These are phyloP conservation scores for Sinocyclocheilus grahami DNA, from an alignment of 2,113 vertebrate species.

Conservation along the genomic window DNA sequence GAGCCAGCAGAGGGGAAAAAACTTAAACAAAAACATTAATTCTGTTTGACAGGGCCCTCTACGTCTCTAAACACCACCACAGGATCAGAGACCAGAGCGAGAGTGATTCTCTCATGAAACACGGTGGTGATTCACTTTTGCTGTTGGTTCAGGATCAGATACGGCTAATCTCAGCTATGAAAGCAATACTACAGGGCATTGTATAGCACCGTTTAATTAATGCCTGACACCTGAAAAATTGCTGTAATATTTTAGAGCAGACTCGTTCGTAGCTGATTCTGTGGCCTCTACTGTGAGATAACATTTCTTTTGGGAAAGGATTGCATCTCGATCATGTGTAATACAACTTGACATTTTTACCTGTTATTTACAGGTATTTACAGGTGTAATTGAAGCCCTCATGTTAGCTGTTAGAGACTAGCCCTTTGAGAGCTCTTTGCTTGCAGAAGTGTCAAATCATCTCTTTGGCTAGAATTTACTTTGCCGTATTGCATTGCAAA, in stretches of 20 bases:
- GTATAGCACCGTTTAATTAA: slow-evolving; percentile 42
- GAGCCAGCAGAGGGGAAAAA: slow-evolving; percentile 36
- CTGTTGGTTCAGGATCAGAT: slow-evolving; percentile 30
- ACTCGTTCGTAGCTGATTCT: slow-evolving; percentile 43
- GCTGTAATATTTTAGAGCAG: slow-evolving; percentile 27
- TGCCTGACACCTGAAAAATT: slow-evolving; percentile 51
- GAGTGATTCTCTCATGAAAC: slow-evolving; percentile 39
- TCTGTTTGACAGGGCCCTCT: slow-evolving; percentile 41
- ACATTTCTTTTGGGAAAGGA: slow-evolving; percentile 62
- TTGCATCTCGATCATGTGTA: slow-evolving; percentile 52
- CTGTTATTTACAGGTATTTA: slow-evolving; percentile 57
- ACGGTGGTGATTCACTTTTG: slow-evolving; percentile 19
- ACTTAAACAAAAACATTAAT: slow-evolving; percentile 49
- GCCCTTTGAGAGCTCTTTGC: slow-evolving; percentile 1
- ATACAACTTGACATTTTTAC: slow-evolving; percentile 63
- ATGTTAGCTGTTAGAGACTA: slow-evolving; percentile 46
- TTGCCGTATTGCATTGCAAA: neutral
- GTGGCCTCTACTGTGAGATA: slow-evolving; percentile 39
- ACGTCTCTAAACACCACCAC: slow-evolving; percentile 14
- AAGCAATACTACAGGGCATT: slow-evolving; percentile 36
- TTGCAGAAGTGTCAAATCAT: slow-evolving; percentile 30
- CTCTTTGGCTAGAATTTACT: slow-evolving; percentile 4
- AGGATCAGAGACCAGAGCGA: slow-evolving; percentile 12
- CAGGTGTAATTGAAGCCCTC: slow-evolving; percentile 56
- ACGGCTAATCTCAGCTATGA: slow-evolving; percentile 15